Percentiles rank a stretch among this genome's conserved stretches.
These are phyloP conservation scores for Ooceraea biroi DNA, from an alignment of 1,140 invertebrate genomes.

Conservation along the genomic window DNA sequence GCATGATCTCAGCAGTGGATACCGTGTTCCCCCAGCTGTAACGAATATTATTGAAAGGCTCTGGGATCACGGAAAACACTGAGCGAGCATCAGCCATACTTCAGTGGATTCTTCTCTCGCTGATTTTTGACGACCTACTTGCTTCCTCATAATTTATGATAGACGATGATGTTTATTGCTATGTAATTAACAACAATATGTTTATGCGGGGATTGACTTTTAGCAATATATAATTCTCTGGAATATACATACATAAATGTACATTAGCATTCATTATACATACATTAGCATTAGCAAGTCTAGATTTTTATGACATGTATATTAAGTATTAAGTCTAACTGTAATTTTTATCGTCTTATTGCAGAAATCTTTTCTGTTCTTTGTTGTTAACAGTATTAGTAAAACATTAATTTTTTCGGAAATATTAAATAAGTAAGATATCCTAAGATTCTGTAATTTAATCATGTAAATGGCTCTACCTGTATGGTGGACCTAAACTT, in stretches of 20 bases:
- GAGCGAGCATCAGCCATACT: constrained; percentile 81
- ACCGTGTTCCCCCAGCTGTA: constrained; percentile 84
- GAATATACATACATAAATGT: background rate
- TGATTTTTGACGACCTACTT: background rate
- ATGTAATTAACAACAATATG: background rate
- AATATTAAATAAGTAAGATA: background rate
- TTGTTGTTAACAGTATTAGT: too few species aligned
- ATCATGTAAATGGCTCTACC: background rate
- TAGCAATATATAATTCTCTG: background rate
- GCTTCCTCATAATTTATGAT: background rate
- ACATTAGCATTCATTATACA: background rate
- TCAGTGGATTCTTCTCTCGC: constrained; percentile 25
- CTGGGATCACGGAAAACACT: constrained; percentile 85
- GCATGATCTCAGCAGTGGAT: constrained; percentile 84
- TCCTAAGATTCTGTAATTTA: background rate
- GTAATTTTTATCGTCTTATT: too few species aligned
- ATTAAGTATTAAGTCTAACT: too few species aligned
- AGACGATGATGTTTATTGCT: background rate
- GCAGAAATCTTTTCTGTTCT: too few species aligned
- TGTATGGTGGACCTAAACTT: background rate
- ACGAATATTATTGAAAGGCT: constrained; percentile 76
- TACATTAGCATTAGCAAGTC: background rate
- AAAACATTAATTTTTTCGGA: too few species aligned
- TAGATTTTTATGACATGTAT: too few species aligned
- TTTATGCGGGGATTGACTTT: background rate